phyloP scores from a whole-genome alignment of 2,113 vertebrate genomes.

The Polypterus senegalus region DNA sequence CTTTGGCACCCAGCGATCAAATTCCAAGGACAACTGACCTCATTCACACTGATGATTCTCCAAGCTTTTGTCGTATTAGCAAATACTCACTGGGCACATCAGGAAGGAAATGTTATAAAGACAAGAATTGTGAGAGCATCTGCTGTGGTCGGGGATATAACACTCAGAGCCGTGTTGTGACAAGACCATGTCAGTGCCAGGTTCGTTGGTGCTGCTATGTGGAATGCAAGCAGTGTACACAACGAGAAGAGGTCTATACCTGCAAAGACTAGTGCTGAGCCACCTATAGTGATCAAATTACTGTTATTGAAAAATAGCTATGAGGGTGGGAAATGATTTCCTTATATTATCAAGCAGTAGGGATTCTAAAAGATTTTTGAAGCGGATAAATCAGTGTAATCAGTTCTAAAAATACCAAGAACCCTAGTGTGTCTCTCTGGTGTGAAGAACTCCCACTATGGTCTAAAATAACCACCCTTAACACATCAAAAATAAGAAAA shows the following conservation, averaged over 20 bases:
- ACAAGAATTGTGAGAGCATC: constrained; percentile 96
- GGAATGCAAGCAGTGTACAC: constrained; percentile 94
- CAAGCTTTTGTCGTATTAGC: constrained; percentile 86
- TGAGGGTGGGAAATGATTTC: constrained; percentile 15
- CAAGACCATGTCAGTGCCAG: constrained; percentile 90
- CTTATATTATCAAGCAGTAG: background rate
- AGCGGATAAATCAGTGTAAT: constrained; percentile 1
- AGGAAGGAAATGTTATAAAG: constrained; percentile 88
- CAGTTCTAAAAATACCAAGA: background rate
- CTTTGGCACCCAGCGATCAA: constrained; percentile 54
- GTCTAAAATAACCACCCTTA: constrained; percentile 5
- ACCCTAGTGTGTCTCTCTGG: background rate
- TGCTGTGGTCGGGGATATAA: constrained; percentile 95
- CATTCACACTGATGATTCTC: constrained; percentile 92
- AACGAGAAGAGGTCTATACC: constrained; percentile 93
- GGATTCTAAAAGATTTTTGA: background rate
- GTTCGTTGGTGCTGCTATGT: constrained; percentile 98
- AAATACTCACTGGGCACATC: constrained; percentile 79
- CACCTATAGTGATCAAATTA: background rate
- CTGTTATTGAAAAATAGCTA: constrained; percentile 17
- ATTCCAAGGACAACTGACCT: constrained; percentile 87
- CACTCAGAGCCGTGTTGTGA: constrained; percentile 90
- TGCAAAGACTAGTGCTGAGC: constrained; percentile 68
- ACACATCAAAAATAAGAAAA: too few relatives aligned
- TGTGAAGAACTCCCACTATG: constrained; percentile 5